A percentile compares a stretch with the other conserved stretches of the same genome.
phyloP scores from a whole-genome alignment of 2,797 vertebrate species.

The Australoheros facetus region DNA sequence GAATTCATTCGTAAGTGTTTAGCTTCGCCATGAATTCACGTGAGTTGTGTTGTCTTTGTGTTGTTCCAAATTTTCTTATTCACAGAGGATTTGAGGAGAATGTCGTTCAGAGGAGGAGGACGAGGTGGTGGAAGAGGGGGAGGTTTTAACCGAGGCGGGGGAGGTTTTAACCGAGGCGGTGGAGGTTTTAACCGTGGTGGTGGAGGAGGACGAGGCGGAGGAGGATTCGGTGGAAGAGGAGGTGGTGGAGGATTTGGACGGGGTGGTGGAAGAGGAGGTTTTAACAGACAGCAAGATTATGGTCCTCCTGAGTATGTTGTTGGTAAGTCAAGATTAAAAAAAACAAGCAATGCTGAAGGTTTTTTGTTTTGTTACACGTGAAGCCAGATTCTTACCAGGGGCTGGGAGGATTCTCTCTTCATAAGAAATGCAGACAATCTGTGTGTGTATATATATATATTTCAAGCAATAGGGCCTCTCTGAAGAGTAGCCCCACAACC shows the following conservation, averaged over 20 bases:
- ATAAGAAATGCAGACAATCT: background rate
- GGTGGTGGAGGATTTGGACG: slow-evolving; percentile 80
- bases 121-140: slow-evolving; percentile 71
- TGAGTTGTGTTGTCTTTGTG: background rate
- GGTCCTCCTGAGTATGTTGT: slow-evolving; percentile 95
- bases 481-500: no score
- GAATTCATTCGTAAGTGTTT: background rate
- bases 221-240: slow-evolving; percentile 63
- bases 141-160: slow-evolving; percentile 68
- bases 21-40: background rate
- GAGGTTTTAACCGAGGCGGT: slow-evolving; percentile 74
- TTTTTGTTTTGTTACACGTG: background rate
- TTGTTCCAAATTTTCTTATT: background rate
- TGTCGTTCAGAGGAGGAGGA: slow-evolving; percentile 86
- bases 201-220: slow-evolving; percentile 76
- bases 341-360: no score
- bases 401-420: no score
- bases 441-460: no score
- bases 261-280: slow-evolving; percentile 90
- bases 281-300: slow-evolving; percentile 87
- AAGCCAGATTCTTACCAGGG: background rate
- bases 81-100: slow-evolving; percentile 39
- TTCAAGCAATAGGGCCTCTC: no score
- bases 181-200: slow-evolving; percentile 68
- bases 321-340: slow-evolving; percentile 79